phyloP scores from a whole-genome alignment of 2,797 vertebrate species.

The Pristis pectinata region DNA sequence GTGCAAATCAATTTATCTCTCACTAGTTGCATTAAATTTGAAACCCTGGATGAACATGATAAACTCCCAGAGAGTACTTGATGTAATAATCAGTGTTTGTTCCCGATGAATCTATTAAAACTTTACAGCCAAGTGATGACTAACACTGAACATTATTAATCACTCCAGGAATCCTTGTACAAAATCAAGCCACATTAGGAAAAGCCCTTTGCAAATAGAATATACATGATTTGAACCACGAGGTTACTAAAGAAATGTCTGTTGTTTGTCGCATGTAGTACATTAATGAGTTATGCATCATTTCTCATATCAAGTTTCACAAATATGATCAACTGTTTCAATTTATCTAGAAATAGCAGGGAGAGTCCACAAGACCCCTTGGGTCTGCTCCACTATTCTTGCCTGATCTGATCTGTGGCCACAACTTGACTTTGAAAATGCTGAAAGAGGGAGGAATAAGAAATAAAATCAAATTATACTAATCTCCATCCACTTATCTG shows the following conservation, averaged over 20 bases:
- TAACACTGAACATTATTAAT: neutral
- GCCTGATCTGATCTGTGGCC: too few relatives aligned
- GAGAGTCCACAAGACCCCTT: neutral
- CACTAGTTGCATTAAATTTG: neutral
- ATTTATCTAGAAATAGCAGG: too few relatives aligned
- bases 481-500: neutral
- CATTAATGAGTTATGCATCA: neutral
- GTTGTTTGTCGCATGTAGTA: neutral
- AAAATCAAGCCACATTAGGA: neutral
- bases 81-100: neutral
- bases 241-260: neutral
- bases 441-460: neutral
- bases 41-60: slow-evolving; percentile 1
- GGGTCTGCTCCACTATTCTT: neutral
- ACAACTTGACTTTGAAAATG: too few relatives aligned
- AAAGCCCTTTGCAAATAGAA: neutral
- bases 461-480: neutral
- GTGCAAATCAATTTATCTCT: neutral
- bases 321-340: neutral
- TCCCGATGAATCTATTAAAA: neutral
- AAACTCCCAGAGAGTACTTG: neutral
- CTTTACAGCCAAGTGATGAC: neutral
- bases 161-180: neutral
- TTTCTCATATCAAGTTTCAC: neutral
- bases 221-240: neutral